Evolutionary conservation across 2,113 vertebrate genomes (phyloP), one percentile per base, ranked within the genome.

Genomic region (Vireo altiloquus): DNA sequence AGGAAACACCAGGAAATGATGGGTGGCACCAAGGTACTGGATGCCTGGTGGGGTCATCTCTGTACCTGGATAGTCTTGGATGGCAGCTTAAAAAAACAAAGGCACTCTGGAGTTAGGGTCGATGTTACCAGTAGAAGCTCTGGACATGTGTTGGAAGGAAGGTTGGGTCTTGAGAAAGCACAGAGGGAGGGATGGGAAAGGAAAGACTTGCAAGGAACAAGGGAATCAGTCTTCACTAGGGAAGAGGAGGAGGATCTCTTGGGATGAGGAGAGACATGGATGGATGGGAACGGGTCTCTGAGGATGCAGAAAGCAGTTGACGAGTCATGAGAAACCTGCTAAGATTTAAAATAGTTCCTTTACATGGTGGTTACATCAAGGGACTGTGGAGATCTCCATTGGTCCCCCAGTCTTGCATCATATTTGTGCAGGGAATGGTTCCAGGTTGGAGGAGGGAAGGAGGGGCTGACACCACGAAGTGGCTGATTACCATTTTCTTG

Each of bases 351-450:
- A 74, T 44, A 30, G 16, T 8, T 35, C n/a, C 24, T 91, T 75
- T 74, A 47, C 27, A 74, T 9, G 6, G 42, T 4, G 1, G 33
- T 56, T 61, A 18, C 46, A 52, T 63, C 18, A 87, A 44, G 16
- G 8, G 31, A 30, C 31, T 37, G 25, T 61, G 66, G 53, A 88
- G 49, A 53, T 37, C 5, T 14, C 21, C 10, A 9, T 61, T 56
- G 2, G 0, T n/a, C 18, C 60, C 15, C 27, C 10, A 83, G 21
- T 35, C 39, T 31, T 39, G 23, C 1, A 2, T 16, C 3, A n/a
- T n/a, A 39, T 86, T 78, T 83, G 18, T 21, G 39, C 22, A 49
- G 37, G 52, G 82, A 88, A 33, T 21, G 25, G 33, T 46, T 71
- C 30, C 59, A 70, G 25, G 37, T 61, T 72, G 35, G 60, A 71